These are phyloP conservation scores for Tetraodon nigroviridis DNA, from an alignment of 2,113 vertebrate species.

Conservation along the genomic window DNA sequence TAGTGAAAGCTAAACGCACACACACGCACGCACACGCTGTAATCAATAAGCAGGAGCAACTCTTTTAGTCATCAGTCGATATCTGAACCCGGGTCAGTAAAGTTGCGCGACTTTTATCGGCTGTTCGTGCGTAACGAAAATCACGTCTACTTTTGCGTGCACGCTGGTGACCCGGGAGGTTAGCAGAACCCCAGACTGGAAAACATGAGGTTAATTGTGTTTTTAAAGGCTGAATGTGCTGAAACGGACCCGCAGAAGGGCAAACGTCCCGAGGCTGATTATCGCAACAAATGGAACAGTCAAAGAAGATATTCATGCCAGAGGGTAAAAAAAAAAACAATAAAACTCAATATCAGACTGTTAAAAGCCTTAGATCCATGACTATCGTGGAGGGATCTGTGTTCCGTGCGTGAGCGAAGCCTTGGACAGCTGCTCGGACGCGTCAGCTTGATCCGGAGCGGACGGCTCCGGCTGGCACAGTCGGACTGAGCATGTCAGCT, in stretches of 20 bases:
- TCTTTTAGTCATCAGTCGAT: constrained; percentile 42
- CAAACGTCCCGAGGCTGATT: no score
- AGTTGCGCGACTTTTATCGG: constrained; percentile 29
- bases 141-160: not conserved
- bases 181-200: not conserved
- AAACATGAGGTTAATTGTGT: constrained; percentile 23
- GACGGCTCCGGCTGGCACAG: constrained; percentile 31
- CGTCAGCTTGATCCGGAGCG: constrained; percentile 57
- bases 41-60: constrained; percentile 20
- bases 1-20: no score
- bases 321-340: constrained; percentile 19
- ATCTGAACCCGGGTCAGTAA: constrained; percentile 35
- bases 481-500: constrained; percentile 62
- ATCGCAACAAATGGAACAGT: no score
- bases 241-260: constrained; percentile 33
- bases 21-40: constrained; percentile 11
- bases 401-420: no score
- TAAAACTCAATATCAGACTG: not conserved
- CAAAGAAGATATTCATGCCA: constrained; percentile 30
- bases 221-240: constrained; percentile 23
- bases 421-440: constrained; percentile 62
- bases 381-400: no score
- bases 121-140: constrained; percentile 8
- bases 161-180: constrained; percentile 5
- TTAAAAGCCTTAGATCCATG: no score